Evolutionary conservation across 2,888 invertebrate species (phyloP), one percentile per base, ranked within the genome.

Genomic region (Chymomyza amoena): DNA sequence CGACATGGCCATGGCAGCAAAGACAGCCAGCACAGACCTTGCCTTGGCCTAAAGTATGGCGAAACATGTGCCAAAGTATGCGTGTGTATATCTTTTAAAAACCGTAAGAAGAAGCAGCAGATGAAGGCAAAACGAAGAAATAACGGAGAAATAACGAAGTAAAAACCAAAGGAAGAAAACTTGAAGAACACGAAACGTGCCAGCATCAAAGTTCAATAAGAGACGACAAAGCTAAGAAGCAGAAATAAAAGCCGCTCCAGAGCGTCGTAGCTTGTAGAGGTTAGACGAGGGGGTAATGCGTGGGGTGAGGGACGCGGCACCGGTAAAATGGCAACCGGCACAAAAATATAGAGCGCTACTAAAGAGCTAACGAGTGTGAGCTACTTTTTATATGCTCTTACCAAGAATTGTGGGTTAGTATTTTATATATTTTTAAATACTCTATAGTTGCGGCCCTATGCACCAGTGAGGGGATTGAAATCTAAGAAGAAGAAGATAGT

Each of bases 151-250:
- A 45, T 2, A 45, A 13, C 39, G 13, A 13, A 45, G 39, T 45
- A 13, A 45, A 45, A 45, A 45, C 39, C 39, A 45, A 45, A 45
- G 39, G 52, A 73, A 69, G 76, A 68, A 75, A 78, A 73, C 69
- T 69, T 62, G 69, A 67, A 69, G 80, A 25, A 50, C 28, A 64
- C 61, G 68, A 51, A 78, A 87, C 84, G 88, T 87, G 84, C 84
- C 84, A 81, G 84, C 86, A 85, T 84, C 87, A 84, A 80, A 84
- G 84, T 84, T 84, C 84, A 87, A 87, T 87, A 86, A 75, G n/a
- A 64, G 77, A 85, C 72, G 75, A 76, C 64, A 45, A 20, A 36
- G 39, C 54, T 18, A 32, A 10, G 18, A 32, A 32, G 61, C 32
- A 51, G 63, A 45, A 59, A 59, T 52, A 57, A 39, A 39, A 52